Base-by-base conservation (phyloP, 2,797 vertebrate genomes). In the Pangasius krempfi region DNA sequence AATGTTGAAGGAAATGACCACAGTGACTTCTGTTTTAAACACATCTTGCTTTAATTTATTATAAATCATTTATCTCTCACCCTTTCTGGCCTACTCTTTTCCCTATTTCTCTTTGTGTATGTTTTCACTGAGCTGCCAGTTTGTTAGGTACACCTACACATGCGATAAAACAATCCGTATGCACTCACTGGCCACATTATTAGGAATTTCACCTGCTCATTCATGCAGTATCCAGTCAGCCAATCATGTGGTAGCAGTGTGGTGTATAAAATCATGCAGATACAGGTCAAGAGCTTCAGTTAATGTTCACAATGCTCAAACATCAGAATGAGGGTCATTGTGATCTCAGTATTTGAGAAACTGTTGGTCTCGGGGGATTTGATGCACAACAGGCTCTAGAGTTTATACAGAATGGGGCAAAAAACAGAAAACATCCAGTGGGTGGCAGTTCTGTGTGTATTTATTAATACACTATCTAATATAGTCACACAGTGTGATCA, bases 1-100 rank as follows among this genome's bases (percentile, higher is more conserved):
- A 56, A 44, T 66, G 33, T 16, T 86, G 62, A 70, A 83, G 54
- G 50, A 52, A 25, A 80, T 47, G 44, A 84, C 33, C 83, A 20
- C 3, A 62, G 10, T 33, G 14, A 14, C n/a, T 4, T 85, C 40
- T 82, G 78, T 60, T 54, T 90, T 83, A 54, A 78, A 52, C 33
- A 66, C 9, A 6, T 16, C 64, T n/a, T 30, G 7, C 70, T 22
- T 72, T 20, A 22, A 70, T 70, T 70, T 7, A 37, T 50, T 40
- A 47, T 27, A 47, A 27, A 78, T 52, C 47, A 44, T 37, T 44
- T 18, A 70, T 70, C n/a, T 33, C 7, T 14, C 20, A 75, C 40
- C 25, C 70, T 44, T 75, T 75, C 66, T 68, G 30, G 16, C 30
- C n/a, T 33, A 33, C 16, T 37, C 5, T 68, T n/a, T 68, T 30